Percentiles rank a stretch among this genome's conserved stretches.
phyloP scores from a whole-genome alignment of 2,888 invertebrate genomes.

The Drosophila flavopinicola region DNA sequence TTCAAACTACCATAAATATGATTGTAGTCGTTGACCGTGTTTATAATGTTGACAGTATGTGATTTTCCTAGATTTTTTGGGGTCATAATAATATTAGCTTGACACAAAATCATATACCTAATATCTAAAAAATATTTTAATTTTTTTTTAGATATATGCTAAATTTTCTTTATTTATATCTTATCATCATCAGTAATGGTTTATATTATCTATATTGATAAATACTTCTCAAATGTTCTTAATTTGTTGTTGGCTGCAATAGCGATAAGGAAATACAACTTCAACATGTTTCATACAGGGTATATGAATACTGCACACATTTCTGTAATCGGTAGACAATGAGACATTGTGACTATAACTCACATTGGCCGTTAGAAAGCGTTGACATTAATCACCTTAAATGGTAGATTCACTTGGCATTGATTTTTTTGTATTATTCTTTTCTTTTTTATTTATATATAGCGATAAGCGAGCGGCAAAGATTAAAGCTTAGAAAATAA shows the following conservation, averaged over 20 bases:
- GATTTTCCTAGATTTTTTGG: too few relatives aligned
- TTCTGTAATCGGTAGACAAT: constrained; percentile 9
- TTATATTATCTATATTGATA: too few relatives aligned
- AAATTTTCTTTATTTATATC: not conserved
- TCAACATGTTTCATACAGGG: not conserved
- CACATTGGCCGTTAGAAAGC: constrained; percentile 49
- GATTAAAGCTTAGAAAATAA: constrained; percentile 7
- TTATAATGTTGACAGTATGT: too few relatives aligned
- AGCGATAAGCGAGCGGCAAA: constrained; percentile 14
- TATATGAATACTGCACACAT: not conserved
- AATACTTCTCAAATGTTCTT: too few relatives aligned
- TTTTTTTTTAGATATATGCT: too few relatives aligned
- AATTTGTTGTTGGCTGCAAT: too few relatives aligned
- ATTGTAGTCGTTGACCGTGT: too few relatives aligned
- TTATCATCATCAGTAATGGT: not conserved
- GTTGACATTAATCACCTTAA: constrained; percentile 55
- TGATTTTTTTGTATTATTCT: constrained; percentile 1
- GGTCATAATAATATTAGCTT: too few relatives aligned
- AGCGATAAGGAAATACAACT: too few relatives aligned
- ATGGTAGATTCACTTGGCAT: constrained; percentile 31
- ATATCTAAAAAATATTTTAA: too few relatives aligned
- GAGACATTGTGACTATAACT: constrained; percentile 12
- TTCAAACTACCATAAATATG: too few relatives aligned
- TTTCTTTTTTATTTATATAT: not conserved
- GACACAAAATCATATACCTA: too few relatives aligned